Evolutionary conservation across 2,113 vertebrate species (phyloP).

Genomic region (Isichthys henryi): DNA sequence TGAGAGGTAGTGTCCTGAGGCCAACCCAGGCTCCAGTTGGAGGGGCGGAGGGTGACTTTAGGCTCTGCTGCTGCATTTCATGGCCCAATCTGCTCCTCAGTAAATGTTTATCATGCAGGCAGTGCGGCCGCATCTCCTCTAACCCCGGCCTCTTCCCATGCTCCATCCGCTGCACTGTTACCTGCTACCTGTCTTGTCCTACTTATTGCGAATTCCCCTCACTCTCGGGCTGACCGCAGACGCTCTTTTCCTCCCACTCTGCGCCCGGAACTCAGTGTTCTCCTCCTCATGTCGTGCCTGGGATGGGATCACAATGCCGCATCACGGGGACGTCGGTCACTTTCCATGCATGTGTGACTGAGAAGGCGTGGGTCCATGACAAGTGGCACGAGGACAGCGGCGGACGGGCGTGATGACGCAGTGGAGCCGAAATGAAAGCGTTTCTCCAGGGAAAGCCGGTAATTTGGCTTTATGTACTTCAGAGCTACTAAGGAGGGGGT

Average conservation of each 20-base stretch:
- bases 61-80: neutral
- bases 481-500: neutral
- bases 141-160: neutral
- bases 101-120: neutral
- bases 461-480: slow-evolving; percentile 14
- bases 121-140: neutral
- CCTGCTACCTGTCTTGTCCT: neutral
- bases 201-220: neutral
- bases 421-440: neutral
- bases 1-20: neutral
- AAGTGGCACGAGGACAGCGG: neutral
- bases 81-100: neutral
- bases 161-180: neutral
- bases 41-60: neutral
- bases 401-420: neutral
- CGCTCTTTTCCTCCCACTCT: neutral
- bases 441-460: neutral
- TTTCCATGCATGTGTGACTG: neutral
- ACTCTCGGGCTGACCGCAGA: neutral
- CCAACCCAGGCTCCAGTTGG: neutral
- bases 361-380: neutral
- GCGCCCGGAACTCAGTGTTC: neutral
- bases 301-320: neutral
- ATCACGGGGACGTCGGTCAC: neutral
- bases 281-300: neutral